A percentile compares a stretch with the other conserved stretches of the same genome.
Conservation (phyloP, 2,113 vertebrate genomes). For the Picathartes gymnocephalus region DNA sequence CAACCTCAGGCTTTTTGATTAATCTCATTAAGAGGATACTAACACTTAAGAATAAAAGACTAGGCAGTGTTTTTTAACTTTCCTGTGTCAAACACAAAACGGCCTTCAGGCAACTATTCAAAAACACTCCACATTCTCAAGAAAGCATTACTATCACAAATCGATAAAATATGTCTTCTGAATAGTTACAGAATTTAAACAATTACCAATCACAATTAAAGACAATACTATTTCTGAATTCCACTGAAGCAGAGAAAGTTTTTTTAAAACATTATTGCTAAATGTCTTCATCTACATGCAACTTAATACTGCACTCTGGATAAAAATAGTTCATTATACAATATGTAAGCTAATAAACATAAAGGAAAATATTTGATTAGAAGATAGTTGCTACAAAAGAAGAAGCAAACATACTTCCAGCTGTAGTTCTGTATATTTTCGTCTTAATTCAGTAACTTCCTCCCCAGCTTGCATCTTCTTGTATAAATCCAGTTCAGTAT, state of each 20-base stretch:
- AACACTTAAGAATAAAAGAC: not conserved
- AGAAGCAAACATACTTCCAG: slow-evolving; percentile 83
- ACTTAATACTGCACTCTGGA: not conserved
- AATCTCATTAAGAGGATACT: not conserved
- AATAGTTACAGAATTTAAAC: not conserved
- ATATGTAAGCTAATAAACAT: not conserved
- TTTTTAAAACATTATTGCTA: not conserved
- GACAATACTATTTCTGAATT: not conserved
- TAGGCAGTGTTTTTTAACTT: not conserved
- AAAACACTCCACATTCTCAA: not conserved
- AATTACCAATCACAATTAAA: not conserved
- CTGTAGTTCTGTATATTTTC: slow-evolving; percentile 91
- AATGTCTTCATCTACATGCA: not conserved
- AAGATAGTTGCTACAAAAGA: not conserved
- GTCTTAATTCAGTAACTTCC: slow-evolving; percentile 90
- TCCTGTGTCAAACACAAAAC: slow-evolving; percentile 41
- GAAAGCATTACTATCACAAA: not conserved
- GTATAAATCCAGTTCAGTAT: slow-evolving; percentile 94
- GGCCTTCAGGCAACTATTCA: slow-evolving; percentile 49
- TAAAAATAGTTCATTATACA: not conserved
- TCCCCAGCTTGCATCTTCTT: slow-evolving; percentile 96
- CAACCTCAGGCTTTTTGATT: not conserved
- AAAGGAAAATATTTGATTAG: not conserved
- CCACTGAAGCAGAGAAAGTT: not conserved
- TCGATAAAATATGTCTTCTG: not conserved